Evolutionary conservation across 2,888 invertebrate genomes (phyloP), one percentile per base, ranked within the genome.

Genomic region (Ochropleura plecta): DNA sequence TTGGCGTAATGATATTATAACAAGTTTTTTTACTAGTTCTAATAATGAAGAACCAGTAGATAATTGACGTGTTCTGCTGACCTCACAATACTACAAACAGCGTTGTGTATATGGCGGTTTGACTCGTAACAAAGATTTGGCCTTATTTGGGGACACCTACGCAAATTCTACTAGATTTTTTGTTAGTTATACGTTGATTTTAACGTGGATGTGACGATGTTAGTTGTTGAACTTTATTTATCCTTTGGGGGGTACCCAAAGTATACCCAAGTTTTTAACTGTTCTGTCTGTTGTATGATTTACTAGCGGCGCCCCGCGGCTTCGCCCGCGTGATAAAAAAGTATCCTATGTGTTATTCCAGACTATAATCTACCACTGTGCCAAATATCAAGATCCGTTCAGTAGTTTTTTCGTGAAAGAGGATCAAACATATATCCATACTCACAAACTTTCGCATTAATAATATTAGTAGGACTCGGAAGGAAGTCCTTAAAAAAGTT

Each of bases 91-190:
- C 10, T 65, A 69, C 64, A 70, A 67, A 76, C 63, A 74, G 72
- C 74, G 79, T 65, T 76, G 76, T 57, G 77, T 81, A 82, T 83
- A 83, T 79, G 82, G 73, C 74, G 78, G 76, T 81, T 83, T 20
- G 30, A 78, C 75, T 75, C 67, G 83, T 75, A 77, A 88, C 90
- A 89, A 89, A 86, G 84, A 88, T 89, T 87, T 90, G 92, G 88
- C 94, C 94, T 93, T 92, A 92, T 94, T 93, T 83, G 92, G 89
- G 51, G 87, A 92, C 93, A 86, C 94, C 94, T 90, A 94, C 94
- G 94, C 94, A 88, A 90, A 92, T 92, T 91, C 90, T 90, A 89
- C 86, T 76, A 85, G 83, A 62, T 89, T 84, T 88, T 89, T 90
- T 87, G 77, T 76, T 59, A 53, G 49, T 20, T 57, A 6, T 14